Evolutionary conservation across 2,888 invertebrate genomes (phyloP), one percentile per base, ranked within the genome.

Genomic region (Smittia sp.): DNA sequence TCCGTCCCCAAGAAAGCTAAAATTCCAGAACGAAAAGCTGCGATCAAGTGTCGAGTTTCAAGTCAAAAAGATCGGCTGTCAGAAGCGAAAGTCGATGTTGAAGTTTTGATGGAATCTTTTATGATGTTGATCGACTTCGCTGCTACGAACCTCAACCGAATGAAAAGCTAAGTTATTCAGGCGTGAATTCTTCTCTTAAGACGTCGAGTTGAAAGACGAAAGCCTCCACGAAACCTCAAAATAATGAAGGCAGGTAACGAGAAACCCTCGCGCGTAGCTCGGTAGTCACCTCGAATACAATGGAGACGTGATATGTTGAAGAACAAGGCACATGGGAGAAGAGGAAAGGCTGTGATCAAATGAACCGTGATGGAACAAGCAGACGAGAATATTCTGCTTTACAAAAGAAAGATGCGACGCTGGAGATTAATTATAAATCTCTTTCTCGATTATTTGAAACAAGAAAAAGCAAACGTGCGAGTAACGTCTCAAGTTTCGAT

Each of bases 331-430:
- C 1, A 25, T 6, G 13, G 25, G 15, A 25, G n/a, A 63, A 25
- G 25, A 63, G 58, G n/a, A 18, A 58, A 63, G 63, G 27, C 63
- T 63, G 63, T 27, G n/a, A 63, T 63, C 72, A 72, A 72, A 72
- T 72, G 72, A 72, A 62, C 72, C 72, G 27, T 69, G 22, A 72
- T 62, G 13, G 54, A 13, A 54, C 54, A 69, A 1, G 20, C 32
- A 13, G 58, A 46, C 13, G 13, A 66, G 32, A 38, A 66, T 39
- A n/a, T 25, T 15, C 58, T 20, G 46, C 46, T 46, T 46, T 15
- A 46, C 24, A 24, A 58, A 54, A 24, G 58, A 66, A 66, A 66
- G 68, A 68, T 68, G 68, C 68, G 68, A 68, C 68, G 66, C 18
- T 46, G 13, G 46, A 68, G 68, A 68, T 68, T 68, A 52, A 46